These are phyloP conservation scores for Scatophagus argus DNA, from an alignment of 2,113 vertebrate genomes.

Conservation along the genomic window DNA sequence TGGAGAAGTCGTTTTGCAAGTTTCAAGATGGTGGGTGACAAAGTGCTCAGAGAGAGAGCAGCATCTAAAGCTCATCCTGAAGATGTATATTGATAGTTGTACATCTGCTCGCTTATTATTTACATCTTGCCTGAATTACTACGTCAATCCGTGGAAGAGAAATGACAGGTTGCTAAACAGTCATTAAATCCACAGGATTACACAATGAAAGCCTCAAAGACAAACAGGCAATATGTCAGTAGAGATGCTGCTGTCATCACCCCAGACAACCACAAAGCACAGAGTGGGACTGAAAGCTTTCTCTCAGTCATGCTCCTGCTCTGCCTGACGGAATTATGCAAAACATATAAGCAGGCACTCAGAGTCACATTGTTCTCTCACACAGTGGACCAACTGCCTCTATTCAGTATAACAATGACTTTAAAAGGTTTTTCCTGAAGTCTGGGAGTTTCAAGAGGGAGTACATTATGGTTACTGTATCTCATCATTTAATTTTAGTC, in stretches of 20 bases:
- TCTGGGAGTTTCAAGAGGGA: neutral
- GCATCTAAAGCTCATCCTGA: neutral
- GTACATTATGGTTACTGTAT: neutral
- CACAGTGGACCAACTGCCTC: neutral
- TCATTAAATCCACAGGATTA: slow-evolving; percentile 24
- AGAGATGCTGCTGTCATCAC: slow-evolving; percentile 13
- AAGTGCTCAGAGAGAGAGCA: neutral
- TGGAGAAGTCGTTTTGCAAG: neutral
- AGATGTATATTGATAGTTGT: neutral
- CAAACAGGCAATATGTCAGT: slow-evolving; percentile 17
- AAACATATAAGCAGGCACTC: slow-evolving; percentile 8
- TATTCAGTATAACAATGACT: neutral
- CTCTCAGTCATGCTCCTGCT: neutral
- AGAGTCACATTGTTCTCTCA: slow-evolving; percentile 8
- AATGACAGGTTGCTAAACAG: slow-evolving; percentile 20
- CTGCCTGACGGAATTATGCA: slow-evolving; percentile 6
- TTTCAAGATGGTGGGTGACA: slow-evolving; percentile 1
- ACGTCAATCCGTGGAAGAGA: neutral
- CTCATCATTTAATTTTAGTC: neutral
- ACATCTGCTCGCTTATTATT: neutral
- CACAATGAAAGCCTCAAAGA: slow-evolving; percentile 27
- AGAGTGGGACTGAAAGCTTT: neutral
- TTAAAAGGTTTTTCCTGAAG: neutral
- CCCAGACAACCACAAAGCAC: slow-evolving; percentile 6
- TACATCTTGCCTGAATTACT: slow-evolving; percentile 1